A percentile compares a stretch with the other conserved stretches of the same genome.
These are phyloP conservation scores for Alauda arvensis DNA, from an alignment of 2,797 vertebrate species.

Conservation along the genomic window DNA sequence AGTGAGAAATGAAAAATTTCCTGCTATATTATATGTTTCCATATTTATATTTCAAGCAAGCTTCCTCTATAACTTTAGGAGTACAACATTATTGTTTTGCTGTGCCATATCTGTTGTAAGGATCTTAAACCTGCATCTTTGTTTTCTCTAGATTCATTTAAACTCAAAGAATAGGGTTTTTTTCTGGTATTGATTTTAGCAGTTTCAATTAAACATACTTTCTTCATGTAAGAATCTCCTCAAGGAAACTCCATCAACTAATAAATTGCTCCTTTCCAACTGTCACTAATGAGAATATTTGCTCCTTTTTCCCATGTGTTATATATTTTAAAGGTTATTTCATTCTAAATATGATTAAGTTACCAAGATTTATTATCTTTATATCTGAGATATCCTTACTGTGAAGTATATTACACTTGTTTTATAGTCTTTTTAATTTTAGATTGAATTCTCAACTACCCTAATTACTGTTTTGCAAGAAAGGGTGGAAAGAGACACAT, in stretches of 20 bases:
- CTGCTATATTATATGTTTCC: not conserved
- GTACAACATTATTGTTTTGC: not conserved
- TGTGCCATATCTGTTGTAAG: not conserved
- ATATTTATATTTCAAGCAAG: not conserved
- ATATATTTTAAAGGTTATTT: not conserved
- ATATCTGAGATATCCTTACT: not conserved
- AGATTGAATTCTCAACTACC: not conserved
- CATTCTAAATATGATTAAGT: not conserved
- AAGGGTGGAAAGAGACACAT: not conserved
- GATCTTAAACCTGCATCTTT: not conserved
- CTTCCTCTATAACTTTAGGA: not conserved
- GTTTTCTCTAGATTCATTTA: constrained; percentile 1
- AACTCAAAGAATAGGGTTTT: not conserved
- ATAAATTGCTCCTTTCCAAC: constrained; percentile 33
- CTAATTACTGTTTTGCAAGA: constrained; percentile 16
- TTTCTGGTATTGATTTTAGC: constrained; percentile 11
- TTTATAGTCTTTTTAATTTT: not conserved
- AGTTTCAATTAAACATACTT: constrained; percentile 50
- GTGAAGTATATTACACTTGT: not conserved
- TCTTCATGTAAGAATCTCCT: constrained; percentile 35
- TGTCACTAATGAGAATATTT: constrained; percentile 32
- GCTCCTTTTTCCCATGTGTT: not conserved
- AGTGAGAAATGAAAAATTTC: not conserved
- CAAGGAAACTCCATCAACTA: constrained; percentile 46
- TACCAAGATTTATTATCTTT: not conserved